Evolutionary conservation across 2,113 vertebrate genomes (phyloP), one percentile per base, ranked within the genome.

Genomic region (Prietella phreatophila): DNA sequence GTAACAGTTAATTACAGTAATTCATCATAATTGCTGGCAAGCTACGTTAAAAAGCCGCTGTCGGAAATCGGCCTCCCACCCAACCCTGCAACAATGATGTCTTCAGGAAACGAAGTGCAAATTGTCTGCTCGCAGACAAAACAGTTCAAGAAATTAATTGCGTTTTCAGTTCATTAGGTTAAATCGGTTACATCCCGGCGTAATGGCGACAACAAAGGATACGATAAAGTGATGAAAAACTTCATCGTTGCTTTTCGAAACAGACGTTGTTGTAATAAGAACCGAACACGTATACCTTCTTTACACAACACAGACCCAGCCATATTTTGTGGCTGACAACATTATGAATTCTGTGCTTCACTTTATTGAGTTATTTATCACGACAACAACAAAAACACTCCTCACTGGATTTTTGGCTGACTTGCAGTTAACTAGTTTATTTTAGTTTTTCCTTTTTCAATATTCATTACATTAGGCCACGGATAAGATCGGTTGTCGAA

Each of bases 81-180:
- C 15, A 69, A 78, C 71, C 84, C 50, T 71, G 67, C 39, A 60
- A 84, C 78, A 78, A 53, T 65, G 89, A 82, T 84, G 88, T 90
- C 83, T 86, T 79, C 67, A 75, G 69, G 58, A 86, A 86, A 67
- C 79, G 27, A 69, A 91, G 91, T 90, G 93, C 94, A 93, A 86
- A 89, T 87, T 93, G 56, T 94, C 92, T 92, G 90, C 88, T 67
- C 94, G 91, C 94, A 93, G 93, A 94, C 92, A 93, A 91, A 91
- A 94, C 91, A 91, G 92, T 90, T 91, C 92, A 92, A 92, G 91
- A 91, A 94, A 90, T 93, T 95, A 96, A 96, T 95, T 95, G 94
- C 95, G 94, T 96, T 96, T 95, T 95, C 94, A 95, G 93, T 96
- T 94, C 94, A 94, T 95, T 95, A 95, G 94, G 95, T 96, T 94